Base-by-base conservation (phyloP, 2,797 vertebrate genomes). In the Falco berigora region DNA sequence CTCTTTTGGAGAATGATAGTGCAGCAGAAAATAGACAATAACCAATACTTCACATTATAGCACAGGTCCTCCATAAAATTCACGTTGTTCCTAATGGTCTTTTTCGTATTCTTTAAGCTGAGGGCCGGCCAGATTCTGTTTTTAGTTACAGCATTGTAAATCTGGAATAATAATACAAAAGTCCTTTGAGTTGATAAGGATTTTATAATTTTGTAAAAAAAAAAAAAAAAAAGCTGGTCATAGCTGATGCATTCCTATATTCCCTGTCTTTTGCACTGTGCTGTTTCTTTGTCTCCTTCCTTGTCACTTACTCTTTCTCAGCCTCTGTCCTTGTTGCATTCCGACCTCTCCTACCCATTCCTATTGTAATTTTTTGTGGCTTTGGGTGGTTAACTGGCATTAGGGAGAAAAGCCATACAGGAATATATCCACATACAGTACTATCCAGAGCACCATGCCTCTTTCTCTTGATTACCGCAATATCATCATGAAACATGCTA, bases 381-480 rank as follows among this genome's bases (percentile, higher is more conserved):
- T 91, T 87, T 92, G 38, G 72, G 86, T 92, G 71, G 56, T 80
- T 82, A 80, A 62, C 52, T 58, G 80, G 90, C 44, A 77, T 66
- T 72, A 86, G 56, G 78, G 96, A 91, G 62, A 91, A 96, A 96
- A 92, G 40, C 58, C 23, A 72, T 74, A 55, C 61, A 93, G 50
- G 56, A 94, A 75, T 72, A 86, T 58, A 91, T 19, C 40, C 3
- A 3, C 58, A 62, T 30, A 40, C 7, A 83, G 34, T 14, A 63
- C 80, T 91, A 89, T 53, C 38, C 71, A 90, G 72, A 92, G 46
- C 64, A 93, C 81, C 61, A 8, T 52, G 75, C 53, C 53, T 86
- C 50, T 50, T 88, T 78, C 55, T 92, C 78, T 90, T 74, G 68
- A 53, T 89, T 95, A 86, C 62, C 68, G 94, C 90, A 80, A 27